A percentile compares a stretch with the other conserved stretches of the same genome.
Evolutionary conservation across 2,113 vertebrate genomes (phyloP).

Genomic region (Paraplagusia blochii): DNA sequence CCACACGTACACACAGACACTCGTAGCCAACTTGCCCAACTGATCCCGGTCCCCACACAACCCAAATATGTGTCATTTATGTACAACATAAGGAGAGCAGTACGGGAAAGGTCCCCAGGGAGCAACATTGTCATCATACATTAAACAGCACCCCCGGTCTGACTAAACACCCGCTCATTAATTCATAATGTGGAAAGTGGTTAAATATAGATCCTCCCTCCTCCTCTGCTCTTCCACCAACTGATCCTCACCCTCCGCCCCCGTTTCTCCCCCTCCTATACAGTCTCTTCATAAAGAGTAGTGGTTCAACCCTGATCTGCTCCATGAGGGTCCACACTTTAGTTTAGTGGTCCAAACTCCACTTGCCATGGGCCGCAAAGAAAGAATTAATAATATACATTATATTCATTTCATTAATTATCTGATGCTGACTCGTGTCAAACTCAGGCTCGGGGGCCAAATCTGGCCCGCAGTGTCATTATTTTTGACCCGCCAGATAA

Average conservation of each 20-base stretch:
- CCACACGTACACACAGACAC: slow-evolving; percentile 20
- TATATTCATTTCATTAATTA: no score
- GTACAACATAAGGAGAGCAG: slow-evolving; percentile 61
- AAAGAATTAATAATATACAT: no score
- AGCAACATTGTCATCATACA: slow-evolving; percentile 74
- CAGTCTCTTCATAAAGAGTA: slow-evolving; percentile 46
- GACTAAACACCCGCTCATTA: slow-evolving; percentile 76
- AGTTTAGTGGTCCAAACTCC: no score
- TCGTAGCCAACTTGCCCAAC: slow-evolving; percentile 33
- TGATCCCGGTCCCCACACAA: slow-evolving; percentile 4
- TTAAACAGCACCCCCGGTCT: slow-evolving; percentile 75
- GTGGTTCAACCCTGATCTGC: slow-evolving; percentile 33
- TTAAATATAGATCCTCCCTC: slow-evolving; percentile 67
- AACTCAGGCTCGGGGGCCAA: no score
- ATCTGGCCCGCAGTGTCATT: no score
- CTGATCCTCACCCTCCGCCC: slow-evolving; percentile 21
- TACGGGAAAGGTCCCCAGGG: slow-evolving; percentile 64
- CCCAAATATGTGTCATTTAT: slow-evolving; percentile 65
- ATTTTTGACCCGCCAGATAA: no score
- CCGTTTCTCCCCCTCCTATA: slow-evolving; percentile 27
- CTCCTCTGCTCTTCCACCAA: neutral
- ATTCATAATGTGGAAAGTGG: slow-evolving; percentile 69
- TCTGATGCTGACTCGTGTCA: no score
- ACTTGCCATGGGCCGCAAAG: no score
- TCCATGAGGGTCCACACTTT: neutral